These are phyloP conservation scores for Teleogryllus occipitalis DNA, from an alignment of 1,140 invertebrate species.

Conservation along the genomic window DNA sequence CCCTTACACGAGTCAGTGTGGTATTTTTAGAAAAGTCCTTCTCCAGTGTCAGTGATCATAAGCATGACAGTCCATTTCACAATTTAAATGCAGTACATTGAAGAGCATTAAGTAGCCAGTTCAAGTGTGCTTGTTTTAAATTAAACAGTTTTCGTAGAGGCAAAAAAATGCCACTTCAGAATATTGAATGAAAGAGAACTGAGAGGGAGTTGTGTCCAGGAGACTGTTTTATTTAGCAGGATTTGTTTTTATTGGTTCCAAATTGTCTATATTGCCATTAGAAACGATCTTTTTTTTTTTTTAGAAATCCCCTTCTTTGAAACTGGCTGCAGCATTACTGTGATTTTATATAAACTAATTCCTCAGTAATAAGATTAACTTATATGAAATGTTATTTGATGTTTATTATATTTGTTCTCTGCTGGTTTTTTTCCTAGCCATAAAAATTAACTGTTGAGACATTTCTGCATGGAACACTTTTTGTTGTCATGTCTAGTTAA, in stretches of 20 bases:
- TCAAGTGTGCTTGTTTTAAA: not conserved
- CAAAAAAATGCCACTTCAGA: too few species aligned
- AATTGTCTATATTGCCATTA: not conserved
- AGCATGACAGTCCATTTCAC: not conserved
- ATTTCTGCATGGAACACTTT: not conserved
- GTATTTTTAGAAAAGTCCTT: not conserved
- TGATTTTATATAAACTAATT: not conserved
- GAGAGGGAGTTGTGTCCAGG: not conserved
- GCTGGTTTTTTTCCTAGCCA: not conserved
- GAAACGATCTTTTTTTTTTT: not conserved
- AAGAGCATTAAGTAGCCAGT: not conserved
- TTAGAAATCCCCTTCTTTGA: not conserved
- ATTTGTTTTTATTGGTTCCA: not conserved
- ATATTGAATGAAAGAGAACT: too few species aligned
- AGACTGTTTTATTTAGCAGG: not conserved
- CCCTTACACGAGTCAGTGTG: not conserved
- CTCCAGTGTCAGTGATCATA: not conserved
- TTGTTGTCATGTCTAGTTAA: not conserved
- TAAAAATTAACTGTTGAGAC: not conserved
- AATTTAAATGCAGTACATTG: constrained; percentile 5
- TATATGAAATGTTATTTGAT: not conserved
- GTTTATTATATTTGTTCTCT: not conserved
- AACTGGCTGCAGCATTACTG: not conserved
- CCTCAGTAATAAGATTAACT: not conserved
- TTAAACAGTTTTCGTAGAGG: too few species aligned